Base-by-base conservation (phyloP, 2,888 invertebrate species). In the Beris morrisii region DNA sequence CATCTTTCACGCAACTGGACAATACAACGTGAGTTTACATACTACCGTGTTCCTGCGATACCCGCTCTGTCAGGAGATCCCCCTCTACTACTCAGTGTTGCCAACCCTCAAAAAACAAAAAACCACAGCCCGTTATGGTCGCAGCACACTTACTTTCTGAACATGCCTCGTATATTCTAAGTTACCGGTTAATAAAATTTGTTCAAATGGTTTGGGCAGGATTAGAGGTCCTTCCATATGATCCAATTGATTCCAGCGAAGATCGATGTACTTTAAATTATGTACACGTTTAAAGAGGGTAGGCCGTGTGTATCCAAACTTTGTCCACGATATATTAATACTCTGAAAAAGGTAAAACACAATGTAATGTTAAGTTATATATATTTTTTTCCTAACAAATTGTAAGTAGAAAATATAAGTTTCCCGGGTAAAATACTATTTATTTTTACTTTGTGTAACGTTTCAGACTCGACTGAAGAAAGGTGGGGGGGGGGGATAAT, bases 251-350 rank as follows among this genome's bases (percentile, higher is more conserved):
- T 81, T 81, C 75, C 77, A 79, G 64, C 81, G 75, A 58, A 81
- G 72, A 67, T 81, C 81, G 5, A 81, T 71, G 2, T 76, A 69
- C 70, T 73, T 75, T 31, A 80, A 67, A 0, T 74, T 71, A 38
- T 76, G 74, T 0, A 81, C 67, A 3, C 72, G 72, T 70, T 75
- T 77, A 13, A 81, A 80, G 4, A 79, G 72, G n/a, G 76, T 74
- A 0, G 76, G 52, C 11, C 74, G 74, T 5, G 77, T 72, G n/a
- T 75, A 74, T 1, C 75, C 74, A 9, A 81, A 73, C 71, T 77
- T 76, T n/a, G 80, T 80, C 75, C 76, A 78, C 2, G 80, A 79
- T 31, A 81, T 80, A 67, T 81, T 81, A 1, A 81, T 79, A 6
- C 73, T 74, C 76, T 80, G 66, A 11, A 58, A 55, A 52, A 61